phyloP scores from a whole-genome alignment of 2,797 vertebrate species.

The Phalanger gymnotis region DNA sequence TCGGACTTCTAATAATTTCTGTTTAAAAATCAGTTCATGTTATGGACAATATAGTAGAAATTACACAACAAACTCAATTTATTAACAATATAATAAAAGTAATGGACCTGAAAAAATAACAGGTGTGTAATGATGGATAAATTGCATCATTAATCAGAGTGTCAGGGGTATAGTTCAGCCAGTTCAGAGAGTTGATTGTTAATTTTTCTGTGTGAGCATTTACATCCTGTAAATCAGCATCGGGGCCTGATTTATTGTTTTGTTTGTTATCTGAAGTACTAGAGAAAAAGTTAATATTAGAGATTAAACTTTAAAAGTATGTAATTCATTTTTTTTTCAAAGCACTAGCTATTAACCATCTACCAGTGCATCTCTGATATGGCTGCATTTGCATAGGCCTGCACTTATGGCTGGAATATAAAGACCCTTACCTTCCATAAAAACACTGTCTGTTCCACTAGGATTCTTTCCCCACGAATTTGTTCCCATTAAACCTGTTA shows the following conservation, averaged over 20 bases:
- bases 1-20: not conserved
- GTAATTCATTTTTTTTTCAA: not conserved
- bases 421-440: not conserved
- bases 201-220: not conserved
- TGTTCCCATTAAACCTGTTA: not conserved
- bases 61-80: not conserved
- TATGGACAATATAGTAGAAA: no score
- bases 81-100: not conserved
- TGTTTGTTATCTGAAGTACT: not conserved
- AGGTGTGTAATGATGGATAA: not conserved
- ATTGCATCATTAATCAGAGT: not conserved
- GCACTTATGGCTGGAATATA: not conserved
- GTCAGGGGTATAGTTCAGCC: not conserved
- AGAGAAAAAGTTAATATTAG: not conserved
- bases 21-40: not conserved
- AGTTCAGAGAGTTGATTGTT: not conserved
- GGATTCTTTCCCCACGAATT: not conserved
- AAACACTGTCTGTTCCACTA: not conserved
- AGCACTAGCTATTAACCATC: not conserved
- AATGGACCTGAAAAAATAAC: not conserved
- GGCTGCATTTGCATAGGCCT: not conserved
- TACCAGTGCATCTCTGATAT: not conserved
- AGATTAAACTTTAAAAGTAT: not conserved
- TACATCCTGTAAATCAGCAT: not conserved
- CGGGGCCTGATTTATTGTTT: not conserved